These are phyloP conservation scores for Synergus japonicus DNA, from an alignment of 2,888 invertebrate genomes.

Conservation along the genomic window DNA sequence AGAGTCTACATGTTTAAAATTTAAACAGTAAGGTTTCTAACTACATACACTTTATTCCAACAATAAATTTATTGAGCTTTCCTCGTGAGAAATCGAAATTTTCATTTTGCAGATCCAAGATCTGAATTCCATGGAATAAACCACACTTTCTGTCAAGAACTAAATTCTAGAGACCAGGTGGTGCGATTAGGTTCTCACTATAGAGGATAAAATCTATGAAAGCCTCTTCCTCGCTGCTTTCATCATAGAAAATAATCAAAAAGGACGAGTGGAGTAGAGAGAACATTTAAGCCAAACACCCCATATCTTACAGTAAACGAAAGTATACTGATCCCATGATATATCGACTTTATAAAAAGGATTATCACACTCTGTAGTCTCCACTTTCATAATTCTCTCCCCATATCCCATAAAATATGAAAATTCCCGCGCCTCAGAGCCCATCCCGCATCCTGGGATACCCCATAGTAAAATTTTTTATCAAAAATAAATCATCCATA, in stretches of 20 bases:
- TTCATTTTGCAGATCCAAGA: neutral
- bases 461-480: neutral
- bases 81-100: neutral
- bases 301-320: constrained; percentile 31
- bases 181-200: neutral
- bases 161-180: neutral
- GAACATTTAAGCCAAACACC: constrained; percentile 31
- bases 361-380: constrained; percentile 24
- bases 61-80: neutral
- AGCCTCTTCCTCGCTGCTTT: constrained; percentile 8
- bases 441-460: constrained; percentile 20
- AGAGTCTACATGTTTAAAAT: neutral
- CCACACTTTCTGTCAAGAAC: neutral
- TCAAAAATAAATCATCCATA: constrained; percentile 26
- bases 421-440: constrained; percentile 17
- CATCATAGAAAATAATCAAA: constrained; percentile 31
- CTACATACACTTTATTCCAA: no score
- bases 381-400: constrained; percentile 32
- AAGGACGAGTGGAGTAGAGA: neutral
- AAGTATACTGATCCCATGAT: constrained; percentile 30
- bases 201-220: neutral
- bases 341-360: constrained; percentile 32
- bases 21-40: no score
- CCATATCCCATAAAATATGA: constrained; percentile 16
- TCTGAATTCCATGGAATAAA: neutral